Base-by-base conservation (phyloP, 2,113 vertebrate species). In the Leucoraja erinaceus region DNA sequence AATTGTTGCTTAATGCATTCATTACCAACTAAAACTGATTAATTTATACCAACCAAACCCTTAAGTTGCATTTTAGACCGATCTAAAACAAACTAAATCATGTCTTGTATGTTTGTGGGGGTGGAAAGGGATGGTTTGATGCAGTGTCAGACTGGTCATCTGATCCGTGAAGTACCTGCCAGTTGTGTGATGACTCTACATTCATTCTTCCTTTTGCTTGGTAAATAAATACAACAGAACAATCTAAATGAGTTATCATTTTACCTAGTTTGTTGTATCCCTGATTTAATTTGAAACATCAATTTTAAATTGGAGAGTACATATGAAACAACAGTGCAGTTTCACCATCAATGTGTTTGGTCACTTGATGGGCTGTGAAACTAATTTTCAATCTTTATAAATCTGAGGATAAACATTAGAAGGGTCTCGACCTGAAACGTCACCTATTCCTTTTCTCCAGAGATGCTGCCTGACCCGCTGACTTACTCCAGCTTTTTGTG, bases 51-150 rank as follows among this genome's bases (percentile, higher is more conserved):
- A 66, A 11, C n/a, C 28, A 66, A 4, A 31, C 28, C 8, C n/a
- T 90, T 11, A 20, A 68, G 70, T 4, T 68, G n/a, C 68, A 20
- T 70, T 90, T 79, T 72, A 38, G 20, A 68, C 47, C 7, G 20
- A 90, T 47, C 70, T 72, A 70, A 90, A 90, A 8, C 88, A 90
- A 72, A 70, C 14, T 70, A 88, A 72, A 90, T 66, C 5, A 68
- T 38, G 31, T 70, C n/a, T 90, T 68, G 61, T 38, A 68, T 88
- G 14, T 63, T 16, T 68, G 31, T 84, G 16, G 81, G 0, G 56
- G 56, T 83, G 2, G 54, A 83, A 83, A 54, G 20, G 33, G 5
- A 88, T 63, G 28, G 56, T 22, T 56, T 22, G 20, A 10, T 72
- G 66, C 33, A 72, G 33, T 47, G 28, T 68, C 84, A 68, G 31